These are phyloP conservation scores for Karalla daura DNA, from an alignment of 2,797 vertebrate genomes.

Conservation along the genomic window DNA sequence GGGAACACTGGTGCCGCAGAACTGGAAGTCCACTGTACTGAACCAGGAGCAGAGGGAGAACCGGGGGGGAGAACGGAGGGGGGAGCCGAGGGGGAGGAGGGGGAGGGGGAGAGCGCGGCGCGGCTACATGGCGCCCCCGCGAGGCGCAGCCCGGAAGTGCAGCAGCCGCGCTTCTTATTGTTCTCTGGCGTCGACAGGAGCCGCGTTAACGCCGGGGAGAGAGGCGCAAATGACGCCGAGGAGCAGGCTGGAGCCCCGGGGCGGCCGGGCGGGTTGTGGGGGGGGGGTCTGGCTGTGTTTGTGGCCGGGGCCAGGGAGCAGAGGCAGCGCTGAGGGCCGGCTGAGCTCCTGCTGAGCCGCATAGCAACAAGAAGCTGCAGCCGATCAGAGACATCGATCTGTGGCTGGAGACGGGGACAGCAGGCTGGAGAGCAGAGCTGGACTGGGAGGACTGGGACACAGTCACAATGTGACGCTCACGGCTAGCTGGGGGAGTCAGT, in stretches of 20 bases:
- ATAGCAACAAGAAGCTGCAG: slow-evolving; percentile 85
- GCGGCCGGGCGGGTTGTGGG: too few relatives aligned
- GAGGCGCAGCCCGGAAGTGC: slow-evolving; percentile 40
- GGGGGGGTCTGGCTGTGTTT: fast-evolving
- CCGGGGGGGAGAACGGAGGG: slow-evolving; percentile 49
- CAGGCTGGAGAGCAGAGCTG: background rate
- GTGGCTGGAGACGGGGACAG: too few relatives aligned
- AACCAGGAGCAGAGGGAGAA: slow-evolving; percentile 59
- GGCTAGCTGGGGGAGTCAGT: too few relatives aligned
- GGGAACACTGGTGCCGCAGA: slow-evolving; percentile 60
- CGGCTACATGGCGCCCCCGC: slow-evolving; percentile 63
- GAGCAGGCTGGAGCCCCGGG: too few relatives aligned
- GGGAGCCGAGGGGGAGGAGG: slow-evolving; percentile 58
- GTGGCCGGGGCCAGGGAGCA: background rate
- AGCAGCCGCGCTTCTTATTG: slow-evolving; percentile 6
- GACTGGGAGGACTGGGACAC: background rate
- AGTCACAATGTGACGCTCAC: too few relatives aligned
- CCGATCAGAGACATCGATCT: slow-evolving; percentile 79
- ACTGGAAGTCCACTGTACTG: slow-evolving; percentile 60
- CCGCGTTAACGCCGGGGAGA: background rate
- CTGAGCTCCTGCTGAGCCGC: slow-evolving; percentile 75
- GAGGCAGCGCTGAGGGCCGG: slow-evolving; percentile 26
- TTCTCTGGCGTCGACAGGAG: background rate
- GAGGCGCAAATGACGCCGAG: too few relatives aligned
- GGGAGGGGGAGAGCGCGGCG: slow-evolving; percentile 56